Evolutionary conservation across 2,888 invertebrate genomes (phyloP), one percentile per base, ranked within the genome.

Genomic region (Chrysina gloriosa): DNA sequence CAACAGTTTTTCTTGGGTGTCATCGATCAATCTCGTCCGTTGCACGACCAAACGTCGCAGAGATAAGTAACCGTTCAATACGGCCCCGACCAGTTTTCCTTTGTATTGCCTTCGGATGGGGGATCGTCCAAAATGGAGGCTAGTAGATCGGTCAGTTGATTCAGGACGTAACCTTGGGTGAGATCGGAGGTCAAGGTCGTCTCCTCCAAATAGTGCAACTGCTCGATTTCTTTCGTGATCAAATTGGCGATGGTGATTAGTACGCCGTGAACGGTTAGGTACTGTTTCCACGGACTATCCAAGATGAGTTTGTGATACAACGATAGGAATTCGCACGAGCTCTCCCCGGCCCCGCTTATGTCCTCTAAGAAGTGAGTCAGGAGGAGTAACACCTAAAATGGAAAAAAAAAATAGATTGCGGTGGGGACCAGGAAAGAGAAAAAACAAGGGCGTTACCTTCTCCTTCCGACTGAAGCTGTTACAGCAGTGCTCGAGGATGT

Each of bases 1-100:
- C 6, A 98, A 85, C 45, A 98, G 86, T 78, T 96, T 96, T 82
- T 96, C 96, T 84, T 98, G 97, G 2, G 98, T 97, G 82, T 97
- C 97, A 82, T 98, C 98, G 34, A 98, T 95, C 61, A 97, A 88
- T 63, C 97, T 89, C 0, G 98, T 98, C 68, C 98, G 88, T 83
- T 98, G 98, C 36, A 98, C 95, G 0, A 98, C 94, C 19, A 98
- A 87, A 70, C 96, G 90, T 3, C 95, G 86, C 75, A 98, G 85
- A 0, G 96, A 94, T 70, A 98, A 86, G 84, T 98, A 98, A 0
- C 98, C 97, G 81, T 97, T 96, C 1, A 98, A 86, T 48, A 96
- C 95, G 58, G 94, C 93, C 29, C 93, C 96, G 5, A 98, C 92
- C 70, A 97, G 85, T 45, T 93, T 88, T 0, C 93, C 91, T 84